phyloP scores from a whole-genome alignment of 1,140 invertebrate species.

The Bilobella aurantiaca region DNA sequence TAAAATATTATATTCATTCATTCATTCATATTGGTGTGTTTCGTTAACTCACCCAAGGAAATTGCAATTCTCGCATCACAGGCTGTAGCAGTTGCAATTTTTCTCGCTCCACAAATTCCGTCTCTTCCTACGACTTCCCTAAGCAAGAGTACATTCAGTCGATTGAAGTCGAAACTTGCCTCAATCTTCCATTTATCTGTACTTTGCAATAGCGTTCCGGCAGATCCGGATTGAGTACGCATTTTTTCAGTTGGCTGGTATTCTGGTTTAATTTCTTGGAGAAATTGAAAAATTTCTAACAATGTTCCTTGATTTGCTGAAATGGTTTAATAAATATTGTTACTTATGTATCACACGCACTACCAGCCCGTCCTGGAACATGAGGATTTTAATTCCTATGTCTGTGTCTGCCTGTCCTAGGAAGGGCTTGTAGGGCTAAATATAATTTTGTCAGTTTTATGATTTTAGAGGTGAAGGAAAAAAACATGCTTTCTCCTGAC shows the following conservation, averaged over 20 bases:
- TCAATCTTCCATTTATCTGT: conserved; percentile 40
- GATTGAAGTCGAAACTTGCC: conserved; percentile 83
- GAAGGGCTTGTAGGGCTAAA: neutral
- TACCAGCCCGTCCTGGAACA: too few relatives aligned
- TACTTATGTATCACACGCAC: too few relatives aligned
- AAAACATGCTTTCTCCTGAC: too few relatives aligned
- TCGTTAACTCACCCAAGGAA: conserved; percentile 53
- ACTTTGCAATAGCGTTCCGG: neutral
- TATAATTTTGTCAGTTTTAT: neutral
- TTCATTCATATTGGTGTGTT: neutral
- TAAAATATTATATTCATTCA: neutral
- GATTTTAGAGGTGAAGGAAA: neutral
- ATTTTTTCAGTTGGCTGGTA: conserved; percentile 15
- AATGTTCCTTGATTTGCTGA: conserved; percentile 88
- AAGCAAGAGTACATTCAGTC: conserved; percentile 74
- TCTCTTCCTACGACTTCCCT: conserved; percentile 60
- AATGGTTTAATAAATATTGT: too few relatives aligned
- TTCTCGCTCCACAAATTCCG: conserved; percentile 59
- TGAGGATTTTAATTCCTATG: neutral
- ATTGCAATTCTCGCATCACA: conserved; percentile 79
- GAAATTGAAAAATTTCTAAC: conserved; percentile 79
- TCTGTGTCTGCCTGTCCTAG: neutral
- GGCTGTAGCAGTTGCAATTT: conserved; percentile 87
- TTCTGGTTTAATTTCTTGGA: conserved; percentile 56
- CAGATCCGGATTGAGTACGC: neutral